These are phyloP conservation scores for Mythimna loreyi DNA, from an alignment of 2,888 invertebrate species.

Conservation along the genomic window DNA sequence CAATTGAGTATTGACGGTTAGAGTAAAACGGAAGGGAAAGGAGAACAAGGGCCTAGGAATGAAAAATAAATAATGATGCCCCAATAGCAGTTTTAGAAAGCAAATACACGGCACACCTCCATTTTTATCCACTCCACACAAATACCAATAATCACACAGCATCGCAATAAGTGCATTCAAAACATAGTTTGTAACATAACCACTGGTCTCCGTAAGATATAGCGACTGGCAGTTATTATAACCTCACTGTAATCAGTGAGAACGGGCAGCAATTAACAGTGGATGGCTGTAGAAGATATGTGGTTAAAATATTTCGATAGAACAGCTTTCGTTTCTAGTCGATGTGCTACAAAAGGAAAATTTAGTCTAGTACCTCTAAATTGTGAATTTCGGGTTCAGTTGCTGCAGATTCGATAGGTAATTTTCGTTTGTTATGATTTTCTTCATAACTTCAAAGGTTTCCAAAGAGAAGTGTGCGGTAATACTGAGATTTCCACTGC, in stretches of 20 bases:
- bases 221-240: constrained; percentile 41
- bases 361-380: not conserved
- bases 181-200: constrained; percentile 47
- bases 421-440: not conserved
- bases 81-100: constrained; percentile 21
- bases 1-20: too few species aligned
- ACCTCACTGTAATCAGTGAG: constrained; percentile 51
- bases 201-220: constrained; percentile 32
- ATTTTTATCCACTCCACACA: constrained; percentile 14
- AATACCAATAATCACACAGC: constrained; percentile 30
- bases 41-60: too few species aligned
- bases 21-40: too few species aligned
- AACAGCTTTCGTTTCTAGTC: constrained; percentile 50
- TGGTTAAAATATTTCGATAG: constrained; percentile 59
- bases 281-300: constrained; percentile 33
- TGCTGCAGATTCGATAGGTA: not conserved
- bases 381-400: not conserved
- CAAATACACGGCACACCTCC: constrained; percentile 15
- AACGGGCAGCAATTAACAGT: constrained; percentile 49
- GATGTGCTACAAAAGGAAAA: constrained; percentile 6
- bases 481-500: too few species aligned
- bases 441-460: too few species aligned
- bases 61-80: too few species aligned
- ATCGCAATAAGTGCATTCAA: constrained; percentile 35
- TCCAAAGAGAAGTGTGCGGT: too few species aligned